Conservation (phyloP, 2,888 invertebrate species). For the Heliothis peltigera region DNA sequence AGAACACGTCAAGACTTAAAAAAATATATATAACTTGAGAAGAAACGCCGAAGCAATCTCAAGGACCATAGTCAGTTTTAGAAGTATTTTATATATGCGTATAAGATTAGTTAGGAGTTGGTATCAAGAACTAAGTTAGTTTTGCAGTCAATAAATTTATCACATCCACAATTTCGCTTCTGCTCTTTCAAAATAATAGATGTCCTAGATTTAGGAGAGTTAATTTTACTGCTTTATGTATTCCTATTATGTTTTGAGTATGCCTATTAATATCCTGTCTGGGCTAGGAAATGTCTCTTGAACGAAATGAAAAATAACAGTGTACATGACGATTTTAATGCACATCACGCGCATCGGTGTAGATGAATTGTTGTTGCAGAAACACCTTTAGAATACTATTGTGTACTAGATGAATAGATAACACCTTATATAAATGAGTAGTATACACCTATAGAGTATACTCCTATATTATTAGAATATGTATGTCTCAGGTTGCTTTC, state of each 20-base stretch:
- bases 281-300: neutral
- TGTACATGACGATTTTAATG: slow-evolving; percentile 33
- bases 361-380: slow-evolving; percentile 50
- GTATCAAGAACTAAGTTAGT: no score
- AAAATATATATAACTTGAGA: no score
- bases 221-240: neutral
- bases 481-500: no score
- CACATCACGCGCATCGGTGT: slow-evolving; percentile 43
- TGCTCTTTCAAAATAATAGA: neutral
- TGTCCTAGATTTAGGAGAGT: neutral
- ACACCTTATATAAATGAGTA: slow-evolving; percentile 19
- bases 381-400: slow-evolving; percentile 40
- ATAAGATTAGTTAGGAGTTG: no score
- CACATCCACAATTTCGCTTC: neutral
- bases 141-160: no score
- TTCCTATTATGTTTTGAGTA: neutral
- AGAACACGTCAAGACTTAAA: no score
- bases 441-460: slow-evolving; percentile 19
- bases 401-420: slow-evolving; percentile 33
- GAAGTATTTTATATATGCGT: no score
- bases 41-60: no score
- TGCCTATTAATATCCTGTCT: neutral
- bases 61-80: no score
- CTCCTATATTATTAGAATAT: neutral
- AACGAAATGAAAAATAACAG: slow-evolving; percentile 3